phyloP scores from a whole-genome alignment of 2,113 vertebrate genomes.

The Cyphomyrus plagiostoma region DNA sequence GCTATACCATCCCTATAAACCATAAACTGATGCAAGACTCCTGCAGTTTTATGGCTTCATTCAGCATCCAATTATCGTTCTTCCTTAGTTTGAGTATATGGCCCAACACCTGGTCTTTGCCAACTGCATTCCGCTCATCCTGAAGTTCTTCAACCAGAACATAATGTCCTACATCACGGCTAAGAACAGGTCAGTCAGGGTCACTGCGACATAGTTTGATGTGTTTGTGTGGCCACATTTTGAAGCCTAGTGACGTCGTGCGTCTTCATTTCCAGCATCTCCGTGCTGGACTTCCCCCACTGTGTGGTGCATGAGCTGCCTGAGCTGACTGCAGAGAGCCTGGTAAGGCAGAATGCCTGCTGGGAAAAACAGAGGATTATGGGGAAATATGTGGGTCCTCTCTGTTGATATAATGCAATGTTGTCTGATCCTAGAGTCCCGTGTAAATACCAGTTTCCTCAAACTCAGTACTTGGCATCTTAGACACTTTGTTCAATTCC shows the following conservation, averaged over 20 bases:
- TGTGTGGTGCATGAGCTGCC: conserved; percentile 91
- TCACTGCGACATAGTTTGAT: background rate
- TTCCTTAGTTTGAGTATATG: conserved; percentile 92
- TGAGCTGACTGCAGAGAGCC: conserved; percentile 90
- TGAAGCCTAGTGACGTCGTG: background rate
- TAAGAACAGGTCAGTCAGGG: conserved; percentile 79
- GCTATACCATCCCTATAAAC: background rate
- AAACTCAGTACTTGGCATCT: background rate
- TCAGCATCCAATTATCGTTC: background rate
- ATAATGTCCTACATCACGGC: conserved; percentile 99
- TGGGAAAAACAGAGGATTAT: background rate
- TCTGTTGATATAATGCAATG: background rate
- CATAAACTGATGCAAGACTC: background rate
- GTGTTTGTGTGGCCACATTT: background rate
- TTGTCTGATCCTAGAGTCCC: background rate
- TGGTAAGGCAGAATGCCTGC: conserved; percentile 67
- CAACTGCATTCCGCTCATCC: conserved; percentile 95
- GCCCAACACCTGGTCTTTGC: conserved; percentile 96
- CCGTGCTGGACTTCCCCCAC: conserved; percentile 88
- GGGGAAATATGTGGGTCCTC: background rate
- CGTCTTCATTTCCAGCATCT: conserved; percentile 67
- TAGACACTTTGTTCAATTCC: background rate
- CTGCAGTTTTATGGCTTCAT: background rate
- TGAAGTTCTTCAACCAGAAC: conserved; percentile 99
- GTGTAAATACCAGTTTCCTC: background rate